Conservation (phyloP, 64 coral and sea anemone genomes). For the Platygyra sinensis region DNA sequence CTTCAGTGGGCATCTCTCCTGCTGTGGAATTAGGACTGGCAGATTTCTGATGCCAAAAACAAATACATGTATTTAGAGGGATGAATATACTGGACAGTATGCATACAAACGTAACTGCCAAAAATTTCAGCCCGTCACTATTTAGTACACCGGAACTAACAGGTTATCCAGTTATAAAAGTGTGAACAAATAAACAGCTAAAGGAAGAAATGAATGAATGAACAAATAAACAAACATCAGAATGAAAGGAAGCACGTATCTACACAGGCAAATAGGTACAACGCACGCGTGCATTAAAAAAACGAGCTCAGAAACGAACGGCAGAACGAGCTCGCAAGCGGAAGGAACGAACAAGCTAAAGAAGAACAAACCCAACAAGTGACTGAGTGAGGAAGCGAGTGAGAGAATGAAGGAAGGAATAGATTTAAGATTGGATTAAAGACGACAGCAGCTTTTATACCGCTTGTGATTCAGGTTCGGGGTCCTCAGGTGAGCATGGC, state of each 20-base stretch:
- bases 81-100: neutral
- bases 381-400: no score
- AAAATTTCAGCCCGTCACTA: no score
- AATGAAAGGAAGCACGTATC: no score
- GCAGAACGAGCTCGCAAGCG: no score
- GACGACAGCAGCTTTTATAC: neutral
- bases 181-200: neutral
- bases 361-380: no score
- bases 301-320: no score
- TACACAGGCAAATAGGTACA: no score
- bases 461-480: conserved; percentile 3
- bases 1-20: conserved; percentile 78
- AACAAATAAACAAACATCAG: neutral
- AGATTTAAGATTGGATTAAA: neutral
- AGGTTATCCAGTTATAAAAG: neutral
- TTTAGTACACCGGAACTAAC: no score
- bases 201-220: neutral
- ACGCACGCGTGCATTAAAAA: no score
- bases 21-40: neutral
- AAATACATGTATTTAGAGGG: neutral
- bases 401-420: neutral
- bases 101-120: no score
- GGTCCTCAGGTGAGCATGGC: neutral
- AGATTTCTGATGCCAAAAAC: neutral
- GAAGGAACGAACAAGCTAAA: no score